Conservation (phyloP, 2,797 vertebrate genomes). For the Leuciscus waleckii region DNA sequence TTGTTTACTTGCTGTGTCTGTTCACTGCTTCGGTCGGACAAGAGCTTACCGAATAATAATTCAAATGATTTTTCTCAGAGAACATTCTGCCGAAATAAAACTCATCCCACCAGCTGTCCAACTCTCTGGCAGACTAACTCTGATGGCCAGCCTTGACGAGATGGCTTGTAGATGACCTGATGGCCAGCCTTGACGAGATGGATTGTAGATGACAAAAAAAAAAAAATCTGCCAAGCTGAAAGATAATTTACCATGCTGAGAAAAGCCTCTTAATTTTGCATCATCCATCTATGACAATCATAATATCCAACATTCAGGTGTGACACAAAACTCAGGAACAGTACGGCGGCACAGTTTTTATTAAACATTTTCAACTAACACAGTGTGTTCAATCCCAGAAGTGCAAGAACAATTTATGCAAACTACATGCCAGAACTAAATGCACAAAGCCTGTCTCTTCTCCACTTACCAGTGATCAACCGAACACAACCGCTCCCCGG, state of each 20-base stretch:
- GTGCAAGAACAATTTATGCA: constrained; percentile 32
- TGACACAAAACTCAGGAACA: constrained; percentile 23
- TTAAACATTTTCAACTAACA: constrained; percentile 11
- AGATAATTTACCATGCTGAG: constrained; percentile 26
- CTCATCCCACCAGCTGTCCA: constrained; percentile 47
- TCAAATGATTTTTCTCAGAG: constrained; percentile 57
- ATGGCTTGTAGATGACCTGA: constrained; percentile 43
- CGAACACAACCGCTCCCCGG: constrained; percentile 41
- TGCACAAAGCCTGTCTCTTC: constrained; percentile 37
- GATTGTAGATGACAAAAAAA: constrained; percentile 32
- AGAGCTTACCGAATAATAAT: constrained; percentile 58
- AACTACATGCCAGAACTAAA: constrained; percentile 29
- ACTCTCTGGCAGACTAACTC: constrained; percentile 56
- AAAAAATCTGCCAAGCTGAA: constrained; percentile 35
- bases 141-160: constrained; percentile 56
- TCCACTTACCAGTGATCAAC: constrained; percentile 46
- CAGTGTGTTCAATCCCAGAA: background rate
- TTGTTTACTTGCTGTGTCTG: constrained; percentile 54
- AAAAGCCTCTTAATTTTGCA: constrained; percentile 44
- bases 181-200: constrained; percentile 56
- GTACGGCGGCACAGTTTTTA: background rate
- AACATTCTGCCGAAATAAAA: constrained; percentile 54
- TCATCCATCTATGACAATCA: constrained; percentile 45
- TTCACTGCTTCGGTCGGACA: constrained; percentile 49
- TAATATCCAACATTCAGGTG: constrained; percentile 17